Evolutionary conservation across 2,888 invertebrate genomes (phyloP).

Genomic region (Euspilapteryx auroguttella): DNA sequence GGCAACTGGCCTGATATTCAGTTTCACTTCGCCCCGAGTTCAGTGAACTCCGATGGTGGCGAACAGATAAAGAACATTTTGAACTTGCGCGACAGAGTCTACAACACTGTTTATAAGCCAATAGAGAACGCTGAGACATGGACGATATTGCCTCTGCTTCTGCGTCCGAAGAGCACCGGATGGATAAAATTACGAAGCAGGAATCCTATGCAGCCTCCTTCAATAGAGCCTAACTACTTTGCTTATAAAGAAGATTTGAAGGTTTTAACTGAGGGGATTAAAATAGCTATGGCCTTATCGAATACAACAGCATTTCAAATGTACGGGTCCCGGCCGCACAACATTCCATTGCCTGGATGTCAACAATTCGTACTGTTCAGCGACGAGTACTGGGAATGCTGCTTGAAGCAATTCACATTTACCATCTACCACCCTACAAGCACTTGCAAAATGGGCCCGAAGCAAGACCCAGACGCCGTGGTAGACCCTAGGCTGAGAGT

Average conservation of each 20-base stretch:
- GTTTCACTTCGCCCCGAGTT: conserved; percentile 85
- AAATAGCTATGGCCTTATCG: conserved; percentile 78
- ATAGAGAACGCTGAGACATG: conserved; percentile 78
- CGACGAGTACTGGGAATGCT: conserved; percentile 88
- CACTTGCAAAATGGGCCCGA: conserved; percentile 87
- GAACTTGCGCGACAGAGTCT: conserved; percentile 77
- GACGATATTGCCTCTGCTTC: conserved; percentile 77
- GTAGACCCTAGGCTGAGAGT: conserved; percentile 78
- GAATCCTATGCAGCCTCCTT: conserved; percentile 81
- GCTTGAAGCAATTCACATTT: conserved; percentile 76
- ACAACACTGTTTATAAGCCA: conserved; percentile 84
- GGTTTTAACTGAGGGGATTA: conserved; percentile 81
- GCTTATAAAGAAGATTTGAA: conserved; percentile 80
- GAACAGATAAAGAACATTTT: conserved; percentile 77
- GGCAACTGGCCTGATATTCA: conserved; percentile 84
- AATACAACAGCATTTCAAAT: conserved; percentile 78
- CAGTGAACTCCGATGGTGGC: conserved; percentile 80
- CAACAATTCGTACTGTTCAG: conserved; percentile 70
- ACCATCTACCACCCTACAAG: conserved; percentile 87
- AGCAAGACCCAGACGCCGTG: conserved; percentile 73
- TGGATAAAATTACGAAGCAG: conserved; percentile 79
- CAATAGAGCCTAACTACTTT: conserved; percentile 92
- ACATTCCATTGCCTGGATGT: conserved; percentile 82
- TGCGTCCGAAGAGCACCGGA: conserved; percentile 87
- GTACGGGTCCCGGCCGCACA: conserved; percentile 78